Conservation (phyloP, 2,888 invertebrate species). For the Crematogaster levior region DNA sequence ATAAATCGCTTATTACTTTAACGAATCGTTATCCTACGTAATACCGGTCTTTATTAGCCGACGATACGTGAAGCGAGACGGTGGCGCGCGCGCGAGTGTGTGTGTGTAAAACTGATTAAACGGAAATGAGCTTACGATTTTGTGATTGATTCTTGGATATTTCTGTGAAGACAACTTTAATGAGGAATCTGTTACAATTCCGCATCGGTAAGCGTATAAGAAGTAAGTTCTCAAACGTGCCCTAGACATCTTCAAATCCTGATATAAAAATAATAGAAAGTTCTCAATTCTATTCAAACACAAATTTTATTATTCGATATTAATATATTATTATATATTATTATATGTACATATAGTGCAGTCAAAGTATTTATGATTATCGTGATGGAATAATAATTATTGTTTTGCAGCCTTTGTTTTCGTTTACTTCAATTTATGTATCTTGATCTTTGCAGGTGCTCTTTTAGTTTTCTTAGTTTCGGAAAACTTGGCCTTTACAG, state of each 20-base stretch:
- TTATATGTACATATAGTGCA: too few species aligned
- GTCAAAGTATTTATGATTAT: too few species aligned
- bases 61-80: constrained; percentile 23
- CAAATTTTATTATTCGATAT: neutral
- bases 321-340: neutral
- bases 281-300: neutral
- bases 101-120: neutral
- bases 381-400: too few species aligned
- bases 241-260: constrained; percentile 80
- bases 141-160: constrained; percentile 40
- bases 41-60: constrained; percentile 47
- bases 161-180: constrained; percentile 67
- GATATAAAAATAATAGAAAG: constrained; percentile 2
- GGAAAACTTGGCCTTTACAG: too few species aligned
- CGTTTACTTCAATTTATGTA: too few species aligned
- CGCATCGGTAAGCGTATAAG: constrained; percentile 82
- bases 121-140: constrained; percentile 9
- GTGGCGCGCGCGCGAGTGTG: neutral
- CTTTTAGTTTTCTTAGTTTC: too few species aligned
- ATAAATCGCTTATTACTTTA: constrained; percentile 71
- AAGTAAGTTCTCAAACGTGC: constrained; percentile 81
- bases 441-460: too few species aligned
- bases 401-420: too few species aligned
- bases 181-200: constrained; percentile 80
- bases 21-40: constrained; percentile 56